phyloP scores from a whole-genome alignment of 2,888 invertebrate genomes.

The Laspeyria flexula region DNA sequence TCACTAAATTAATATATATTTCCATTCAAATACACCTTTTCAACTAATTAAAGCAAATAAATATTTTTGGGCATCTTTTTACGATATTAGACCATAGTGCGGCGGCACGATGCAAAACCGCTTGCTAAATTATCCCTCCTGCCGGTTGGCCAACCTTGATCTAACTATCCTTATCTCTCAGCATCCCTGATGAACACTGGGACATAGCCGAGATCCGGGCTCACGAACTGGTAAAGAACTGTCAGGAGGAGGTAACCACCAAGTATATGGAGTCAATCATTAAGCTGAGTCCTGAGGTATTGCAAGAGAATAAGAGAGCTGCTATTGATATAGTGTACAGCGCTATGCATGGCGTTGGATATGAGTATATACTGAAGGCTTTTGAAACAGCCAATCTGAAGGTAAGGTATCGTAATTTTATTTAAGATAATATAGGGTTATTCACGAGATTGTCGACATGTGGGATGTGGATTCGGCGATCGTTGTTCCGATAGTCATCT shows the following conservation, averaged over 20 bases:
- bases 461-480: too few species aligned
- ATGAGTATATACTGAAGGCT: conserved; percentile 90
- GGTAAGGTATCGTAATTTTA: conserved; percentile 63
- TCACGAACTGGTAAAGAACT: conserved; percentile 88
- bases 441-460: too few species aligned
- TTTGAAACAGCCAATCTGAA: conserved; percentile 91
- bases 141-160: too few species aligned
- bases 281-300: conserved; percentile 81
- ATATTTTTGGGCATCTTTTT: too few species aligned
- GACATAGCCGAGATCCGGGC: conserved; percentile 86
- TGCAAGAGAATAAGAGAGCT: conserved; percentile 84
- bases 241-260: conserved; percentile 88
- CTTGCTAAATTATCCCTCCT: too few species aligned
- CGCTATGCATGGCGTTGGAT: conserved; percentile 99
- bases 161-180: conserved; percentile 37
- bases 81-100: too few species aligned
- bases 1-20: too few species aligned
- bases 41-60: too few species aligned
- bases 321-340: conserved; percentile 93
- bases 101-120: too few species aligned
- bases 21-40: too few species aligned
- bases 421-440: too few species aligned
- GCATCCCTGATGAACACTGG: conserved; percentile 93
- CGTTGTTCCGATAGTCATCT: too few species aligned
- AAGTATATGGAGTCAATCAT: conserved; percentile 89